These are phyloP conservation scores for Semicossyphus pulcher DNA, from an alignment of 2,113 vertebrate species.

Conservation along the genomic window DNA sequence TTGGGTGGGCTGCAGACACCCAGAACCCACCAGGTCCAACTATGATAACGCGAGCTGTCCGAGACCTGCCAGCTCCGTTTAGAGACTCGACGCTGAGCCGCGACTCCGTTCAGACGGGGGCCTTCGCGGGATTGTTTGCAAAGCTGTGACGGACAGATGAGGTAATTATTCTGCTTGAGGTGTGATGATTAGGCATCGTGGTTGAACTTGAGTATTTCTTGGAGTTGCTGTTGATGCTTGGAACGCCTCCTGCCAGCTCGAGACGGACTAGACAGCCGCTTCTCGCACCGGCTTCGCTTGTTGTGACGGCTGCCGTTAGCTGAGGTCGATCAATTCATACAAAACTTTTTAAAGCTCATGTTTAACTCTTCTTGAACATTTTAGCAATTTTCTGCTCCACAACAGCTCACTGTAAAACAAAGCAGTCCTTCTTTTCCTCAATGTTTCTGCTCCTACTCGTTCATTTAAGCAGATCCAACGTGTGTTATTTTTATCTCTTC, in stretches of 20 bases:
- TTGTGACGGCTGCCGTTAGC: constrained; percentile 44
- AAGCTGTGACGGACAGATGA: constrained; percentile 58
- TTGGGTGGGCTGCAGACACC: constrained; percentile 13
- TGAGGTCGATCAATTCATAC: constrained; percentile 39
- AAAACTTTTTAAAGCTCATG: constrained; percentile 34
- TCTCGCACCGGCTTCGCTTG: constrained; percentile 17
- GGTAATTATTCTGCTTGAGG: constrained; percentile 62
- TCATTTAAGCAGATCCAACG: no score
- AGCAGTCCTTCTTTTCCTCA: no score
- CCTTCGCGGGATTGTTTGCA: constrained; percentile 53
- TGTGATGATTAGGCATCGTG: constrained; percentile 56
- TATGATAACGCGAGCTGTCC: constrained; percentile 38
- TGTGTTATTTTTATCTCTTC: no score
- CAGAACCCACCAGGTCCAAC: constrained; percentile 11
- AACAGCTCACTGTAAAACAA: not conserved
- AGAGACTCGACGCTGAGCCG: constrained; percentile 23
- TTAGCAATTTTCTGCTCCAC: no score
- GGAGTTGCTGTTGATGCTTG: constrained; percentile 41
- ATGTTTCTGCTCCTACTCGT: no score
- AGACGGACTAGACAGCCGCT: constrained; percentile 40
- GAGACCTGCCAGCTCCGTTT: constrained; percentile 38
- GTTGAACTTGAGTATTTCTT: constrained; percentile 23
- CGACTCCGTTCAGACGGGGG: constrained; percentile 39
- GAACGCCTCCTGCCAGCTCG: constrained; percentile 40
- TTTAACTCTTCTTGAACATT: constrained; percentile 16